These are phyloP conservation scores for Drosophila barbarae DNA, from an alignment of 2,888 invertebrate genomes.

Conservation along the genomic window DNA sequence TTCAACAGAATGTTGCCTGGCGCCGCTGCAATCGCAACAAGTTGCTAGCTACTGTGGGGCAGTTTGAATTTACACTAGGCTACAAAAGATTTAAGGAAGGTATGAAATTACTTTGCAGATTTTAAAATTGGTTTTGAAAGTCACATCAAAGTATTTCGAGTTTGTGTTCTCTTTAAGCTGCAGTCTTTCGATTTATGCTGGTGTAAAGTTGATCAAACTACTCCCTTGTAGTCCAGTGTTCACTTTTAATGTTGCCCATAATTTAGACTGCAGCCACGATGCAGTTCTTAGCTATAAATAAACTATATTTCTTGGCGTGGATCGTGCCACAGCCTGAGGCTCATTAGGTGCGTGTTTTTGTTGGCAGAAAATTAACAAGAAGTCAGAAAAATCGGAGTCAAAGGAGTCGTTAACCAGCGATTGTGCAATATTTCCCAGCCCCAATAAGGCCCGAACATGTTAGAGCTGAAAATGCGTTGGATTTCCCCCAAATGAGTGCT, in stretches of 20 bases:
- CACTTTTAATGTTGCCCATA: constrained; percentile 53
- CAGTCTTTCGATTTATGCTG: background rate
- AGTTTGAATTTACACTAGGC: constrained; percentile 42
- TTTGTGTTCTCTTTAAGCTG: too few relatives aligned
- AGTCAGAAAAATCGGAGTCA: constrained; percentile 14
- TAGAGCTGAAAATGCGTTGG: constrained; percentile 8
- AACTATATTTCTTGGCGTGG: constrained; percentile 17
- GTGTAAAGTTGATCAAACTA: too few relatives aligned
- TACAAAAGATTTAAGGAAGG: background rate
- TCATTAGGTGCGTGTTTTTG: constrained; percentile 60
- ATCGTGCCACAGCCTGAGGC: constrained; percentile 36
- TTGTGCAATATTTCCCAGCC: constrained; percentile 8
- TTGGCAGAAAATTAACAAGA: constrained; percentile 19
- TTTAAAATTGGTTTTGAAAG: background rate
- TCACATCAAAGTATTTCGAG: too few relatives aligned
- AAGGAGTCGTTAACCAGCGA: constrained; percentile 17
- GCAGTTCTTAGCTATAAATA: constrained; percentile 36
- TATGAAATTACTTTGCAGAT: background rate
- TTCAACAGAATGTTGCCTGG: constrained; percentile 32
- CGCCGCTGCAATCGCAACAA: constrained; percentile 39
- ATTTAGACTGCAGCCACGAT: constrained; percentile 39
- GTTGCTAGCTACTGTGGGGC: constrained; percentile 37
- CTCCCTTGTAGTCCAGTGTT: constrained; percentile 6
- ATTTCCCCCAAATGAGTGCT: constrained; percentile 21
- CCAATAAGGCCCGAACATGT: constrained; percentile 7